Evolutionary conservation across 2,797 vertebrate species (phyloP), one percentile per base, ranked within the genome.

Genomic region (Heterohyrax brucei): DNA sequence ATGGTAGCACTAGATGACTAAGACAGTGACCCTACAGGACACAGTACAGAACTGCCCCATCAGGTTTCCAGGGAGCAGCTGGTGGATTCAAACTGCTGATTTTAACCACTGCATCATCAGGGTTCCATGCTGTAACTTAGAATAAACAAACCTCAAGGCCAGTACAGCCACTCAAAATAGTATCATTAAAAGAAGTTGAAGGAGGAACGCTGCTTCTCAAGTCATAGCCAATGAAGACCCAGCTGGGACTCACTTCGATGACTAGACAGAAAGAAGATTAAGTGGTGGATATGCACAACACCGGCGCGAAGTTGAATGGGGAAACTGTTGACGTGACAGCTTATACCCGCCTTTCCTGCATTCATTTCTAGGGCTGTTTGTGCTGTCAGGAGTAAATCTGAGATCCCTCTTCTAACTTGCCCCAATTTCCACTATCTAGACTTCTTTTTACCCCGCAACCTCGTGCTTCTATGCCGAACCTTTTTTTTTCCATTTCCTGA

Each of bases 111-210:
- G 53, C 53, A 56, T 16, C 53, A 56, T 12, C 53, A 56, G 53
- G 53, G 53, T 16, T 56, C 53, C 53, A 56, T 5, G 10, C 18
- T 70, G 13, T 76, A 62, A 82, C 18, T 82, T 3, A 73, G 30
- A 8, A 12, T 16, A 77, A 88, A 53, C 33, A 90, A 66, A 93
- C 73, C 72, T 91, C 77, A 89, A 70, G 91, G 80, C 6, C 48
- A 22, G 44, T 61, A 28, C 59, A 84, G n/a, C 5, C 19, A 64
- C n/a, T 73, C 24, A 79, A 77, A 78, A 61, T 53, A 53, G 68
- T 39, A 18, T 33, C 66, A 18, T 12, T 12, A 81, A 64, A n/a
- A 24, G 59, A 72, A 86, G 86, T 73, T 61, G 39, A 89, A 76
- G 39, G 56, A 48, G 81, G 84, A 75, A 75, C 30, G 76, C 22